Evolutionary conservation across 2,113 vertebrate species (phyloP).

Genomic region (Corythornis vintsioides): DNA sequence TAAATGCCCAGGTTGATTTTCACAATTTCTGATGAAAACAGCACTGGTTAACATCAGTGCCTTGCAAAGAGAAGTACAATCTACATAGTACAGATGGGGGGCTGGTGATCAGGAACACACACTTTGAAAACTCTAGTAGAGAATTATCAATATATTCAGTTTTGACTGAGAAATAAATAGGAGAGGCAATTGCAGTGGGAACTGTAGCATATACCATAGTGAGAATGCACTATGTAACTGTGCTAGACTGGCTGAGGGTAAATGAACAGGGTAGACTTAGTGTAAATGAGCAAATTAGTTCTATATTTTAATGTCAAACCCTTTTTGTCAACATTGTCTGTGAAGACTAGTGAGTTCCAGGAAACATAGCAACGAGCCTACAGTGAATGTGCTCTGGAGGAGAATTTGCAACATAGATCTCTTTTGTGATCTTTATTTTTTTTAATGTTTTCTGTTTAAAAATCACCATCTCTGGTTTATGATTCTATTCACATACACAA

Average conservation of each 20-base stretch:
- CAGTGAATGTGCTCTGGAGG: neutral
- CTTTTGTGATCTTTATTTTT: neutral
- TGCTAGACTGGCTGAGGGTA: neutral
- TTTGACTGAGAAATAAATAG: conserved; percentile 44
- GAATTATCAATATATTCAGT: neutral
- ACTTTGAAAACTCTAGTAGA: conserved; percentile 34
- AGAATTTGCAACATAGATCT: neutral
- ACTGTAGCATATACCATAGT: neutral
- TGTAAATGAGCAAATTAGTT: conserved; percentile 1
- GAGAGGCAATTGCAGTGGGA: neutral
- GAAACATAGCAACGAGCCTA: neutral
- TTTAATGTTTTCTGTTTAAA: neutral
- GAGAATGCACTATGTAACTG: neutral
- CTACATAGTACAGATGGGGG: neutral
- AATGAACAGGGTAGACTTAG: neutral
- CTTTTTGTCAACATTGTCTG: conserved; percentile 2
- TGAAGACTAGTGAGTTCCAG: neutral
- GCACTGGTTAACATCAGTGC: neutral
- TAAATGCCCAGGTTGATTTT: neutral
- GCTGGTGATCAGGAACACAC: neutral
- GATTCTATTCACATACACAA: neutral
- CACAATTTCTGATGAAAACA: neutral
- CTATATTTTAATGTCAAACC: neutral
- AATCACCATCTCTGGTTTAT: neutral
- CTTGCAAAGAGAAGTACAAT: neutral